Evolutionary conservation across 2,888 invertebrate genomes (phyloP).

Genomic region (Sesia bembeciformis): DNA sequence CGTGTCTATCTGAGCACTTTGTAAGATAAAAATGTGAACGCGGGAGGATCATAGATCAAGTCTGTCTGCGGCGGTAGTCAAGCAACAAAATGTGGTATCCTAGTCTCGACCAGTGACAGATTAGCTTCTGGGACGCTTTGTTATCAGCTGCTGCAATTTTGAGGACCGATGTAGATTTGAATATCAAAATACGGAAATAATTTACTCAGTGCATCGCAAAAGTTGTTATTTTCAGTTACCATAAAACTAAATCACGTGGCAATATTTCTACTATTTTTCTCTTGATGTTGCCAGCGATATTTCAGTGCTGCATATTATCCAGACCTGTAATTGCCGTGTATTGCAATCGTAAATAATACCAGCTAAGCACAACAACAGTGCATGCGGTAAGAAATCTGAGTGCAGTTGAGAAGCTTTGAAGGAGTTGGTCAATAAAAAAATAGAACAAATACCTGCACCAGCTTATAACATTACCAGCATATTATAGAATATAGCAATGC

Average conservation of each 20-base stretch:
- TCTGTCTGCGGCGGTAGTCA: conserved; percentile 44
- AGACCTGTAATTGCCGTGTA: not conserved
- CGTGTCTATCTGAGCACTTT: conserved; percentile 71
- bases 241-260: not conserved
- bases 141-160: too few relatives aligned
- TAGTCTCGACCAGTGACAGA: conserved; percentile 27
- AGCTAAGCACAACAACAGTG: not conserved
- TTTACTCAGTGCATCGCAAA: not conserved
- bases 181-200: not conserved
- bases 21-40: conserved; percentile 70
- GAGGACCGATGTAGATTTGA: not conserved
- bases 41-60: conserved; percentile 62
- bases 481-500: too few relatives aligned
- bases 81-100: conserved; percentile 44
- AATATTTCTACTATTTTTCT: not conserved
- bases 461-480: too few relatives aligned
- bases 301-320: not conserved
- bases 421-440: too few relatives aligned
- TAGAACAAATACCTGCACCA: too few relatives aligned
- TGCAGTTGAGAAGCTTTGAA: too few relatives aligned
- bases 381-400: too few relatives aligned
- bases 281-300: not conserved
- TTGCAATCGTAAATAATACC: not conserved
- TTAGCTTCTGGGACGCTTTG: conserved; percentile 23
- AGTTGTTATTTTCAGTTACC: not conserved